A percentile compares a stretch with the other conserved stretches of the same genome.
Conservation (phyloP, 2,113 vertebrate species). For the Casuarius casuarius region DNA sequence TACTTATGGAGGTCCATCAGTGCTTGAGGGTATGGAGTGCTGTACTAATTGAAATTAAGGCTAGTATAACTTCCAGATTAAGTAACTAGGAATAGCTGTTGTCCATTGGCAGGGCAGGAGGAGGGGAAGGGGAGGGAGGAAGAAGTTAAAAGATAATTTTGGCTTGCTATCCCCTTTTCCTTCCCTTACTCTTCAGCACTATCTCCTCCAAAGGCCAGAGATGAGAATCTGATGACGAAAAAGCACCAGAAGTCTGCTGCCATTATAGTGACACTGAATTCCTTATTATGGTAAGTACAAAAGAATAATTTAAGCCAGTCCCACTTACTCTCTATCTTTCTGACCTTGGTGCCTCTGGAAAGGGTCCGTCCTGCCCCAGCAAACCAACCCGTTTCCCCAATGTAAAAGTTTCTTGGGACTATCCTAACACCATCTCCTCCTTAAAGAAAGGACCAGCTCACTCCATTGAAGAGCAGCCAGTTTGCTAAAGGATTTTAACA, state of each 20-base stretch:
- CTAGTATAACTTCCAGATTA: neutral
- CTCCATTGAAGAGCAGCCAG: neutral
- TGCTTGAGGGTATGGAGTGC: neutral
- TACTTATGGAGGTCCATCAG: neutral
- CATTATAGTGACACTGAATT: neutral
- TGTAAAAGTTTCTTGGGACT: neutral
- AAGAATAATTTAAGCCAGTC: neutral
- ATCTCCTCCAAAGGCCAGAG: neutral
- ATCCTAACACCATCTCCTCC: neutral
- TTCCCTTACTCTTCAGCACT: neutral
- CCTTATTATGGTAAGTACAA: neutral
- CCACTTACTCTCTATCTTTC: neutral
- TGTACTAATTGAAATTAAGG: neutral
- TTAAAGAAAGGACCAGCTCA: neutral
- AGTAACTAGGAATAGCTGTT: neutral
- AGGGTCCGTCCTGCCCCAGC: too few relatives aligned
- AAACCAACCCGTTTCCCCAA: neutral
- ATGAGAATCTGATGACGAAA: neutral
- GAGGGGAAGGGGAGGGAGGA: accelerated
- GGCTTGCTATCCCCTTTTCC: neutral
- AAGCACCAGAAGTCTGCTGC: neutral
- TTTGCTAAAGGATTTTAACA: neutral
- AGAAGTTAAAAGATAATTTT: neutral
- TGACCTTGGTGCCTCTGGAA: neutral
- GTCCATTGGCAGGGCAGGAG: neutral